These are phyloP conservation scores for Scelioninae gen. 1 DNA, from an alignment of 2,888 invertebrate species.

Conservation along the genomic window DNA sequence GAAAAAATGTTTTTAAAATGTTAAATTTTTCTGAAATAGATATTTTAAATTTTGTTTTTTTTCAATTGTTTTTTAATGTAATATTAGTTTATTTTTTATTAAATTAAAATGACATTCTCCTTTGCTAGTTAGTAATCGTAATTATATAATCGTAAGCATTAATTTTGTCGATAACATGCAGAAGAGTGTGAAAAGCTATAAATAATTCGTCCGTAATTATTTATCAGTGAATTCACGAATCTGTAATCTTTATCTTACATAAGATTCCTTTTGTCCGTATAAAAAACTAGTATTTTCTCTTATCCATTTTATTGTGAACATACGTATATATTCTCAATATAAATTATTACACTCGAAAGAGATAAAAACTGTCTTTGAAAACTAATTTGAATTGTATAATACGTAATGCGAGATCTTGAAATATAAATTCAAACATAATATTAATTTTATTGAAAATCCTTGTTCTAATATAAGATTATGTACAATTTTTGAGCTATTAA, in stretches of 20 bases:
- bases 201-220: background rate
- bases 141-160: background rate
- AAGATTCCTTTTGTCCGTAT: background rate
- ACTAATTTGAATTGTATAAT: slow-evolving; percentile 14
- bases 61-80: too few species aligned
- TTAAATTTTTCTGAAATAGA: too few species aligned
- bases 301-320: background rate
- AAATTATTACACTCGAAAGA: background rate
- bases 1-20: too few species aligned
- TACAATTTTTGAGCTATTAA: background rate
- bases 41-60: too few species aligned
- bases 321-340: background rate
- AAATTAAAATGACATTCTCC: background rate
- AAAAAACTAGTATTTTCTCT: background rate
- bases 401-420: background rate
- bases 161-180: background rate
- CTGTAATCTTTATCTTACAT: background rate
- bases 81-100: too few species aligned
- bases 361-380: background rate
- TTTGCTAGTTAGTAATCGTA: background rate
- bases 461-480: slow-evolving; percentile 16
- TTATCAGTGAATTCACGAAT: background rate
- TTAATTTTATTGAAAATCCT: background rate
- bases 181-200: slow-evolving; percentile 2
- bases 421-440: slow-evolving; percentile 1